phyloP scores from a whole-genome alignment of 1,140 invertebrate species.

The Cotesia glomerata region DNA sequence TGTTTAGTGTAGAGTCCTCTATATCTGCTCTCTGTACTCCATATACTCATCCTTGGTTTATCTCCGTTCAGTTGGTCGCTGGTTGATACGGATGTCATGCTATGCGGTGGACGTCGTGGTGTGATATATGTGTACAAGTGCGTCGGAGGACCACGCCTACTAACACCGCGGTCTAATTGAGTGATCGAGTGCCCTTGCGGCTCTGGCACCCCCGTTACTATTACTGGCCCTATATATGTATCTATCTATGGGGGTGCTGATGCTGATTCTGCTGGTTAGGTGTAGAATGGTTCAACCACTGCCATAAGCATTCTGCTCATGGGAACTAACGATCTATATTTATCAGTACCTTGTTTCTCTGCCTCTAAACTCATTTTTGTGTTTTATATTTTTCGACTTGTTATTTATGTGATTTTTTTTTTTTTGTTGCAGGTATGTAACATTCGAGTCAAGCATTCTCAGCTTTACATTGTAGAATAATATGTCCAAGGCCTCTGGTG shows the following conservation, averaged over 20 bases:
- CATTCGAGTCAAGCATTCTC: background rate
- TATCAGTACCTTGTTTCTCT: background rate
- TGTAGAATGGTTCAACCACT: background rate
- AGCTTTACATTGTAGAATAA: too few species aligned
- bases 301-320: background rate
- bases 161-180: conserved; percentile 59
- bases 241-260: conserved; percentile 6
- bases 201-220: conserved; percentile 44
- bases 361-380: background rate
- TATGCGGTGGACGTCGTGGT: conserved; percentile 23
- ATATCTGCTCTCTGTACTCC: background rate
- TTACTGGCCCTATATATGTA: background rate
- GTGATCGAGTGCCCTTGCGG: conserved; percentile 59
- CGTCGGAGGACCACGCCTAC: conserved; percentile 56
- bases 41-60: background rate
- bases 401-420: conserved; percentile 3
- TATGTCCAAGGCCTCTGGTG: too few species aligned
- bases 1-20: background rate
- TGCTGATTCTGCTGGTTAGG: background rate
- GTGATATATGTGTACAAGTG: conserved; percentile 53
- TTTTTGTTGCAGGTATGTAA: conserved; percentile 26
- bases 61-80: background rate
- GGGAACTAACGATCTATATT: background rate
- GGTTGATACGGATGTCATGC: conserved; percentile 1
- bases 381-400: background rate